phyloP scores from a whole-genome alignment of 2,888 invertebrate genomes.

The Spodoptera littoralis region DNA sequence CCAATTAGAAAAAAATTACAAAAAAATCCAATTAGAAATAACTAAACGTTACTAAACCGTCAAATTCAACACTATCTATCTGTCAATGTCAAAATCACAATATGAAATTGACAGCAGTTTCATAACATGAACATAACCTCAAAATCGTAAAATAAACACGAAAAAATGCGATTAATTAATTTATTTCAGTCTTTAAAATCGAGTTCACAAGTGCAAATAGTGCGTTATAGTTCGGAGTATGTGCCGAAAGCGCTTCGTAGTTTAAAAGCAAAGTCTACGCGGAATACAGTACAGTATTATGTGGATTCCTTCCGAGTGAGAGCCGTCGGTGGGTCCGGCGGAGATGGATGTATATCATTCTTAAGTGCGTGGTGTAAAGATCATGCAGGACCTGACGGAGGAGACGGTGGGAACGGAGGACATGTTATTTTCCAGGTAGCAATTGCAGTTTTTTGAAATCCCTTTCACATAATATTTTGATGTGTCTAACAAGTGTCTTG shows the following conservation, averaged over 20 bases:
- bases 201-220: conserved; percentile 34
- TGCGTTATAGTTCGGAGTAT: conserved; percentile 68
- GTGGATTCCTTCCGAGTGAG: conserved; percentile 92
- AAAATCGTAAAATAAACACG: neutral
- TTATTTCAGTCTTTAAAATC: conserved; percentile 59
- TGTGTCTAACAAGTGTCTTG: too few species aligned
- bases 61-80: neutral
- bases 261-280: conserved; percentile 78
- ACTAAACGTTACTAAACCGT: neutral
- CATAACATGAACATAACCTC: conserved; percentile 53
- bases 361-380: conserved; percentile 94
- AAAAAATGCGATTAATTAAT: conserved; percentile 61
- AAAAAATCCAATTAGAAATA: neutral
- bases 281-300: conserved; percentile 88
- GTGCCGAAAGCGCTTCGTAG: conserved; percentile 78
- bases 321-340: conserved; percentile 95
- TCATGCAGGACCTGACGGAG: conserved; percentile 97
- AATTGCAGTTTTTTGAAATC: too few species aligned
- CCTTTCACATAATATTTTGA: too few species aligned
- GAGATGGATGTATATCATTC: conserved; percentile 97
- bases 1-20: too few species aligned
- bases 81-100: conserved; percentile 8
- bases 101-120: conserved; percentile 5
- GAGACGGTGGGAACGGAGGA: conserved; percentile 98
- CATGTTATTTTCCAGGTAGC: conserved; percentile 94